These are phyloP conservation scores for Natator depressus DNA, from an alignment of 2,113 vertebrate species.

Conservation along the genomic window DNA sequence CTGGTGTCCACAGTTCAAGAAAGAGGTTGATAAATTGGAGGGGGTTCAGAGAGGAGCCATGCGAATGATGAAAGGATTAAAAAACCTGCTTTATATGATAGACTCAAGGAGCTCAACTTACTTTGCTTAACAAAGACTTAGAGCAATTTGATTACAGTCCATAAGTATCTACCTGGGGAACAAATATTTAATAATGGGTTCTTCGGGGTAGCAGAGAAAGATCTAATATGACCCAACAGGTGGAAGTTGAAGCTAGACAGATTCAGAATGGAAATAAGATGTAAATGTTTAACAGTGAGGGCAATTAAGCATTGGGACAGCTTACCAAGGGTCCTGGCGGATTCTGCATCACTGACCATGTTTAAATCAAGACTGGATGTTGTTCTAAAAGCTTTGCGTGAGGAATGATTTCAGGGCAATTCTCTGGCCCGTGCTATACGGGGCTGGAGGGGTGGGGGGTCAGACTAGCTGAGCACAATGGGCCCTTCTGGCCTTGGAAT, in stretches of 20 bases:
- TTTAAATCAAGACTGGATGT: neutral
- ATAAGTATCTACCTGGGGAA: neutral
- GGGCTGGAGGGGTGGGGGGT: no score
- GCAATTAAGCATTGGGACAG: neutral
- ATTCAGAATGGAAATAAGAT: neutral
- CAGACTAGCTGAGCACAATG: neutral
- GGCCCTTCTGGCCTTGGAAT: neutral
- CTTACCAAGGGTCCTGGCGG: neutral
- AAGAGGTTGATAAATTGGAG: neutral
- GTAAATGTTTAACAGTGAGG: neutral
- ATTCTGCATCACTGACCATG: neutral
- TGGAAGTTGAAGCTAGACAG: neutral
- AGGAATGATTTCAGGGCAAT: neutral
- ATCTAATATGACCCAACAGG: neutral
- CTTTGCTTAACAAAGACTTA: neutral
- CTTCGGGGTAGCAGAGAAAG: neutral
- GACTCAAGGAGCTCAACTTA: neutral
- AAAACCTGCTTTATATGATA: neutral
- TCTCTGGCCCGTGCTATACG: neutral
- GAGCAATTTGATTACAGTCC: neutral
- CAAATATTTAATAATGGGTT: neutral
- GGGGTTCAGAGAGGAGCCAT: neutral
- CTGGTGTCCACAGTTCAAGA: neutral
- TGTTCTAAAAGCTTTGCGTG: neutral
- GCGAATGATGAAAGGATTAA: neutral